Evolutionary conservation across 2,797 vertebrate species (phyloP).

Genomic region (Glossophaga mutica): DNA sequence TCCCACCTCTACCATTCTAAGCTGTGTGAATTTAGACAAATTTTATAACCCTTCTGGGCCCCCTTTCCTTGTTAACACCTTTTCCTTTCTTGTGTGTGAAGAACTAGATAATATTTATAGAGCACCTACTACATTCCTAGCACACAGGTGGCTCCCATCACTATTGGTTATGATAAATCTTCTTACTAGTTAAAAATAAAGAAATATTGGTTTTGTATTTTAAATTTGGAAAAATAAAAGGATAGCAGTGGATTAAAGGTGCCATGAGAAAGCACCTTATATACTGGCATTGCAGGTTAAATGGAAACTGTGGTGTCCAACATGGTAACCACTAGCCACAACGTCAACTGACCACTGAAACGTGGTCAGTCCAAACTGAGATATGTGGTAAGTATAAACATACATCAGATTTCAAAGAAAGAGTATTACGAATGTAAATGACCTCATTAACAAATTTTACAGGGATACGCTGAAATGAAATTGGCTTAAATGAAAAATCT

Average conservation of each 20-base stretch:
- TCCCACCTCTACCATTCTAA: background rate
- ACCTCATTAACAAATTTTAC: background rate
- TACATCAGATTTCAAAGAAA: background rate
- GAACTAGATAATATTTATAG: background rate
- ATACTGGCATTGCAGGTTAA: background rate
- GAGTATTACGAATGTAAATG: background rate
- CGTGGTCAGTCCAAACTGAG: background rate
- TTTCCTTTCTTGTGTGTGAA: background rate
- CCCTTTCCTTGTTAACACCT: background rate
- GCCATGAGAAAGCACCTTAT: background rate
- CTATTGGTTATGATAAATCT: background rate
- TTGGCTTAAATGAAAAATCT: background rate
- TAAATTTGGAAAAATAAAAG: background rate
- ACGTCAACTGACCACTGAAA: background rate
- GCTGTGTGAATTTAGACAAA: background rate
- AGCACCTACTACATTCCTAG: background rate
- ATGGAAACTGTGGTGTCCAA: background rate
- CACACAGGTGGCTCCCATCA: background rate
- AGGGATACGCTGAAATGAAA: background rate
- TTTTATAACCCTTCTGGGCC: accelerated
- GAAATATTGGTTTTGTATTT: background rate
- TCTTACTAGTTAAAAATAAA: background rate
- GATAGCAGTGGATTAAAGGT: background rate
- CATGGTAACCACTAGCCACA: background rate
- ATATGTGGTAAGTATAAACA: background rate